Percentiles rank a stretch among this genome's conserved stretches.
phyloP scores from a whole-genome alignment of 2,888 invertebrate species.

The Agriopis aurantiaria region DNA sequence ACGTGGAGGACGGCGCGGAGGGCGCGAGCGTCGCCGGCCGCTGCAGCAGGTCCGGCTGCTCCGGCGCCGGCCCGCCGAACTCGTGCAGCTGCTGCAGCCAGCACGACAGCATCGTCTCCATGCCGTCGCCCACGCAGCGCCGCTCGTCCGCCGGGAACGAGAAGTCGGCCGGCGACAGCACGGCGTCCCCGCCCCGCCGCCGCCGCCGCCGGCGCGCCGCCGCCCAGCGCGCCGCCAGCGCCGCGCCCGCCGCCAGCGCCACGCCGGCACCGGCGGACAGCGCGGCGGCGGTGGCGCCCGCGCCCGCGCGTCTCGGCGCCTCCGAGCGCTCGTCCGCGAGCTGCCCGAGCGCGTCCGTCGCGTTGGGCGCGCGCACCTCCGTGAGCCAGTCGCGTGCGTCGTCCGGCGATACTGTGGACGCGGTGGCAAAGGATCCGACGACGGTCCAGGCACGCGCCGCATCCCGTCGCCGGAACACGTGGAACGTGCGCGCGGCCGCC shows the following conservation, averaged over 20 bases:
- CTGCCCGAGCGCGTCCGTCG: constrained; percentile 33
- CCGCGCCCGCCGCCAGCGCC: constrained; percentile 38
- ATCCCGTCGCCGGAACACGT: constrained; percentile 53
- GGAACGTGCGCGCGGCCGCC: constrained; percentile 46
- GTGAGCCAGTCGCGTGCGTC: constrained; percentile 51
- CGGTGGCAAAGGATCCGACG: constrained; percentile 51
- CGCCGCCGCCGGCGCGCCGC: constrained; percentile 29
- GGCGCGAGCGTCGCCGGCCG: constrained; percentile 70
- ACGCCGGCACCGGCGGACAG: constrained; percentile 35
- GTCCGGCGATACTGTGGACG: constrained; percentile 50
- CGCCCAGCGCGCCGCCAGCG: constrained; percentile 45
- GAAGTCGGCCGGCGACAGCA: constrained; percentile 59
- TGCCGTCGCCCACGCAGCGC: constrained; percentile 88
- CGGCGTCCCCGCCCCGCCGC: constrained; percentile 40
- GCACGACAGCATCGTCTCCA: constrained; percentile 94
- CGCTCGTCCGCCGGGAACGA: constrained; percentile 67
- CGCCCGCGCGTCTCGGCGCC: constrained; percentile 28
- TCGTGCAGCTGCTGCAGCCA: constrained; percentile 94
- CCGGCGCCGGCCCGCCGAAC: constrained; percentile 93
- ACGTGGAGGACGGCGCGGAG: constrained; percentile 83
- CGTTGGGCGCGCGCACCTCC: constrained; percentile 49
- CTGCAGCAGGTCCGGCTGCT: constrained; percentile 94
- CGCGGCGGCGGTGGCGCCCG: constrained; percentile 40
- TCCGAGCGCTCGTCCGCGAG: constrained; percentile 20
- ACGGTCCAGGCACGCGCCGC: constrained; percentile 49